Evolutionary conservation across 1,140 invertebrate genomes (phyloP), one percentile per base, ranked within the genome.

Genomic region (Listronotus bonariensis): DNA sequence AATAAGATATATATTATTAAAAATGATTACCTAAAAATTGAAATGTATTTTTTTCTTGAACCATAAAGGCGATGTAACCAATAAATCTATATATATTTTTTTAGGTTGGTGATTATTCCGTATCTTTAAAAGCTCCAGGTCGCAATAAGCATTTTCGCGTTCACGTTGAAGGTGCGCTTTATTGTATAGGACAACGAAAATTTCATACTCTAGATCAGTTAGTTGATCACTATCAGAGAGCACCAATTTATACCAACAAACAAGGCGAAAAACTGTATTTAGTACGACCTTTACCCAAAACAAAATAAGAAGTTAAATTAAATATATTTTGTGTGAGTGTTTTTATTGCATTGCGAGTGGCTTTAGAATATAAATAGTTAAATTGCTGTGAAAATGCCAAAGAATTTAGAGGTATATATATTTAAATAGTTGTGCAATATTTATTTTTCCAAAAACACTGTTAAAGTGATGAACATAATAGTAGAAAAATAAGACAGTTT

Each of bases 111-210:
- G 97, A 99, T 82, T 98, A 92, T 81, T 99, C 97, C 38, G 96
- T 99, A 69, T 98, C 97, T 32, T 83, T 99, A 72, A 99, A 99
- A 84, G 97, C 97, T 45, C 92, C 94, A 49, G 93, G 92, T 34
- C 89, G 96, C 64, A 99, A 99, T 82, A 99, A 99, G 80, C 97
- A 99, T 82, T 99, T 99, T 83, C 89, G 97, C 76, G 96, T 99
- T 67, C 95, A 97, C 77, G 95, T 98, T 45, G 95, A 97, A 80
- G 92, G 93, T 68, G 89, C 87, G 31, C 86, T 95, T 56, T 98
- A 95, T 78, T 96, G 95, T 79, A 99, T 99, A 80, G 97, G 97
- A 42, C 96, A 98, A 82, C 89, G 97, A 74, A 96, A 94, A 82
- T 99, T 99, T 81, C 89, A 92, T 69, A 92, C 92, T 46, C 82